Conservation (phyloP, 2,888 invertebrate species). For the Dicycla oo region DNA sequence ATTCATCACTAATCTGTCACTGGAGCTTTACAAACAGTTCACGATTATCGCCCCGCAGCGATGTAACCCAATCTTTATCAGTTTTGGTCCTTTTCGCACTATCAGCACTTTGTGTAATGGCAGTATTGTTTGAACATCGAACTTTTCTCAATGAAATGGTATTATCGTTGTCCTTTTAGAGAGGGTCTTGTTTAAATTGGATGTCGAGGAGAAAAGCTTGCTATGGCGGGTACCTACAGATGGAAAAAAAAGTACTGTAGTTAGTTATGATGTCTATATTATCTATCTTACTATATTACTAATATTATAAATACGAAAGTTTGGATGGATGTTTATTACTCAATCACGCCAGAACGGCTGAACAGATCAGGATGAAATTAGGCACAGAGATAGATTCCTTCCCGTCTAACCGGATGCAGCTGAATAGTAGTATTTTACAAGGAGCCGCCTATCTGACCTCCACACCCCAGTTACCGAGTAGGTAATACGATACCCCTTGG, state of each 20-base stretch:
- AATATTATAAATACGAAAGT: too few species aligned
- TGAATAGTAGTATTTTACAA: too few species aligned
- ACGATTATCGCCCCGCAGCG: constrained; percentile 28
- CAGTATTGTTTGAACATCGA: constrained; percentile 19
- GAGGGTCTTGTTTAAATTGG: constrained; percentile 26
- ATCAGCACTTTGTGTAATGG: constrained; percentile 49
- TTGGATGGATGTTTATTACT: too few species aligned
- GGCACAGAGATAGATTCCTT: too few species aligned
- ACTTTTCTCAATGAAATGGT: constrained; percentile 31
- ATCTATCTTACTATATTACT: too few species aligned
- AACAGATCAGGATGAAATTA: too few species aligned
- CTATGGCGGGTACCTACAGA: not conserved
- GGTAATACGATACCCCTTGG: too few species aligned
- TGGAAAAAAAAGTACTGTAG: not conserved
- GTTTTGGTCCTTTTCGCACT: constrained; percentile 24
- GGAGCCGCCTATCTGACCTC: too few species aligned
- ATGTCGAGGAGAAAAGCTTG: not conserved
- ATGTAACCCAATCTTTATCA: constrained; percentile 46
- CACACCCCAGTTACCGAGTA: too few species aligned
- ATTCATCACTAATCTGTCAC: constrained; percentile 29
- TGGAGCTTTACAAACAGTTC: constrained; percentile 27
- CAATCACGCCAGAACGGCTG: too few species aligned
- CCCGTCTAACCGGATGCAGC: too few species aligned
- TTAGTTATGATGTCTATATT: too few species aligned
- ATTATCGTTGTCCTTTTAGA: constrained; percentile 16